Evolutionary conservation across 1,140 invertebrate species (phyloP).

Genomic region (Scaptomyza pallida): DNA sequence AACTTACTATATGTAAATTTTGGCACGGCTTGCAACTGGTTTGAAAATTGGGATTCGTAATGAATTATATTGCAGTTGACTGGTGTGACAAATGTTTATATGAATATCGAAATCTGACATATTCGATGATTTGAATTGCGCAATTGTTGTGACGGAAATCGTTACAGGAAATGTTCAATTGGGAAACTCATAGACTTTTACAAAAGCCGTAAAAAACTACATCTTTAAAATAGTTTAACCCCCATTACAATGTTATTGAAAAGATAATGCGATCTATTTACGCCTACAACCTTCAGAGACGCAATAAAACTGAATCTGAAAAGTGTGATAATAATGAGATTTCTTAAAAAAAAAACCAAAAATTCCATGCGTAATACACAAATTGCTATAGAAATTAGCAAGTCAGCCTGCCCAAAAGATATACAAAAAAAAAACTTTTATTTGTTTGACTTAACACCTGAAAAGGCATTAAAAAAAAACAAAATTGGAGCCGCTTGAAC

Average conservation of each 20-base stretch:
- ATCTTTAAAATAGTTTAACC: too few relatives aligned
- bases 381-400: constrained; percentile 72
- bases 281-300: constrained; percentile 1
- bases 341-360: constrained; percentile 30
- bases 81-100: constrained; percentile 2
- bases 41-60: constrained; percentile 52
- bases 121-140: constrained; percentile 28
- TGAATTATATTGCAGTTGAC: neutral
- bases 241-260: neutral
- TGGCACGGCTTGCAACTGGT: constrained; percentile 34
- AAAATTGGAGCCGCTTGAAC: constrained; percentile 62
- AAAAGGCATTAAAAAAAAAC: constrained; percentile 44
- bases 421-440: constrained; percentile 41
- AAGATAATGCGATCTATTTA: neutral
- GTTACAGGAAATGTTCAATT: constrained; percentile 8
- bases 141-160: constrained; percentile 11
- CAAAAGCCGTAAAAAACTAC: too few relatives aligned
- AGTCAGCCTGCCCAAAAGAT: constrained; percentile 52
- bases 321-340: constrained; percentile 54
- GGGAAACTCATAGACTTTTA: constrained; percentile 3
- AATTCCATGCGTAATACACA: constrained; percentile 17
- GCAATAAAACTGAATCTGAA: constrained; percentile 28
- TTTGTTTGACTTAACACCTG: constrained; percentile 63
- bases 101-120: constrained; percentile 2
- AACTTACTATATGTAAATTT: constrained; percentile 34